Base-by-base conservation (phyloP, 53 echinoderm and acorn worm species). In the Hippasteria phrygiana region DNA sequence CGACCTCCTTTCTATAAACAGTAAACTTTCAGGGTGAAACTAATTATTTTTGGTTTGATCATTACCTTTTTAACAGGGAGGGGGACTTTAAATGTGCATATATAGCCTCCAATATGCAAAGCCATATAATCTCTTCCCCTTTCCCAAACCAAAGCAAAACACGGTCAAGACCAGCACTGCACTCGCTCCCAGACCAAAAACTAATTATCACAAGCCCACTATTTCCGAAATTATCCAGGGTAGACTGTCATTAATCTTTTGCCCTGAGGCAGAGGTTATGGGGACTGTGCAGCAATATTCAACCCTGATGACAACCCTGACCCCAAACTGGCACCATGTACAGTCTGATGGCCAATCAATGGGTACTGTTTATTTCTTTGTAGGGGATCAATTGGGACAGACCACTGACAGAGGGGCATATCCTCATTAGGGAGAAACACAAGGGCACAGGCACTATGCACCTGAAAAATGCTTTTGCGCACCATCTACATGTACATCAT, bases 231-330 rank as follows among this genome's bases (percentile, higher is more conserved):
- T 29, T 5, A 14, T 32, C 8, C 4, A 32, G n/a, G 29, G 34
- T 65, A 65, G 34, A 33, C 10, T 31, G 9, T 31, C 59, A 59
- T 65, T 5, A 65, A 65, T 8, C 7, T n/a, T 33, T 29, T 65
- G 65, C 10, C 34, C 34, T 65, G 65, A 31, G 65, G 65, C 75
- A 74, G 75, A 74, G 75, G 75, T 47, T 74, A 46, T 11, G 4
- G 54, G 65, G 31, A 32, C 65, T 33, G 34, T 65, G 65, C 31
- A 65, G 65, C 65, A 29, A 8, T 45, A 74, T 74, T 20, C 26
- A 43, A 16, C 76, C 51, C 29, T 55, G 78, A 78, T 56, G 78
- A 78, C 56, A 78, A 26, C 78, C 78, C 35, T 55, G 78, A 78
- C 78, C 56, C 78, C 65, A 65, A 65, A 32, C 28, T 65, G 65